These are phyloP conservation scores for Dicranocentrus wangi DNA, from an alignment of 2,888 invertebrate genomes.

Conservation along the genomic window DNA sequence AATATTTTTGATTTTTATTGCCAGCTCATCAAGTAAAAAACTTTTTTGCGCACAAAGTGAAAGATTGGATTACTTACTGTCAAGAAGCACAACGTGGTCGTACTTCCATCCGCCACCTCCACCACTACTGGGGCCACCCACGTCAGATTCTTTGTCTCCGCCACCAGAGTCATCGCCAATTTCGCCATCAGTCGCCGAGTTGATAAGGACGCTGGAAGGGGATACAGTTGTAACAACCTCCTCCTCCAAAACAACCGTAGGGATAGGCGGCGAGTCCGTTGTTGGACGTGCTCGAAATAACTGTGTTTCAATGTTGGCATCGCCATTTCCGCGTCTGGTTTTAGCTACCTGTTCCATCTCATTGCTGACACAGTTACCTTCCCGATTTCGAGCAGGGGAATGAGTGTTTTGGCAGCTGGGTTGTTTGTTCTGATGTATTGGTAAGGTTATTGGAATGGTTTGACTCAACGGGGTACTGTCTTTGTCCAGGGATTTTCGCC, in stretches of 20 bases:
- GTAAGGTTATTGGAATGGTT: too few species aligned
- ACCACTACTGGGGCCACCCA: neutral
- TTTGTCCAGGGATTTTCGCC: too few species aligned
- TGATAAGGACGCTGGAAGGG: conserved; percentile 18
- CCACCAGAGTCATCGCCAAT: conserved; percentile 7
- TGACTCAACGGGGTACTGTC: too few species aligned
- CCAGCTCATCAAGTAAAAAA: neutral
- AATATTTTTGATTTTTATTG: neutral
- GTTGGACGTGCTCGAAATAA: neutral
- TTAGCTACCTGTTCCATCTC: neutral
- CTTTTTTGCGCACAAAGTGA: neutral
- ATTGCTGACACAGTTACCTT: neutral
- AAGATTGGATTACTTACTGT: conserved; percentile 51
- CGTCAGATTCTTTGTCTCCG: neutral
- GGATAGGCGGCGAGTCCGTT: conserved; percentile 22
- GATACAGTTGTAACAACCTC: conserved; percentile 39
- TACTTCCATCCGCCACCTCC: conserved; percentile 43
- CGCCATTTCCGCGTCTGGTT: neutral
- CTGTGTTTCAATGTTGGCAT: neutral
- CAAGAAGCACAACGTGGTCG: conserved; percentile 65
- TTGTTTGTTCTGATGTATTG: too few species aligned
- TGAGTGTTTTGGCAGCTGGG: neutral
- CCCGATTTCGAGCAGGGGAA: neutral
- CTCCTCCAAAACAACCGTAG: conserved; percentile 34
- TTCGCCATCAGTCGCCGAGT: conserved; percentile 10